phyloP scores from a whole-genome alignment of 2,113 vertebrate species.

The Lucifuga dentata region DNA sequence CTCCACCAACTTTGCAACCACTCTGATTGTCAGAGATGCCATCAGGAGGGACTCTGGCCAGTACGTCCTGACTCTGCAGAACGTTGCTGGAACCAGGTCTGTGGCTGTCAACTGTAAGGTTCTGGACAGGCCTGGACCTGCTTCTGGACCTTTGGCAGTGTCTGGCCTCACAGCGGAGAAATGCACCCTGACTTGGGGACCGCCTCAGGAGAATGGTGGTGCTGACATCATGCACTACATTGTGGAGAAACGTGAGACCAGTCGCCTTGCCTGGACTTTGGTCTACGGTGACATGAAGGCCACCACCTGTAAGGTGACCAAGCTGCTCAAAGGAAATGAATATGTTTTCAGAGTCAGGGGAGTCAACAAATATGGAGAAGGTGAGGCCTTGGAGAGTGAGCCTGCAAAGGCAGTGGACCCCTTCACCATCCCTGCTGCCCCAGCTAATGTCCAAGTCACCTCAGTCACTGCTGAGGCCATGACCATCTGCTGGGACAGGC shows the following conservation, averaged over 20 bases:
- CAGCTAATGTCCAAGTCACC: constrained; percentile 92
- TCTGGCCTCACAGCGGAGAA: constrained; percentile 93
- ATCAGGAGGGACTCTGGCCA: constrained; percentile 95
- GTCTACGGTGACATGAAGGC: constrained; percentile 93
- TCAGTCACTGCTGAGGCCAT: constrained; percentile 93
- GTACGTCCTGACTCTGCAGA: constrained; percentile 93
- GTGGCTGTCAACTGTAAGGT: constrained; percentile 95
- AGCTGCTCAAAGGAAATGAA: constrained; percentile 96
- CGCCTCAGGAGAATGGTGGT: constrained; percentile 96
- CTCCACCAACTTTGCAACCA: constrained; percentile 88
- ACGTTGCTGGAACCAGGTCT: constrained; percentile 94
- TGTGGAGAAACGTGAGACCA: constrained; percentile 98
- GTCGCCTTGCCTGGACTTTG: constrained; percentile 95
- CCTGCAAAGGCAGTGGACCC: constrained; percentile 91
- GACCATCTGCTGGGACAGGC: constrained; percentile 98
- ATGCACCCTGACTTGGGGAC: constrained; percentile 93
- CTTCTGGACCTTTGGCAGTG: constrained; percentile 93
- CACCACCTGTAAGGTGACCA: constrained; percentile 96
- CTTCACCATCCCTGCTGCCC: constrained; percentile 91
- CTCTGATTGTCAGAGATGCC: constrained; percentile 90
- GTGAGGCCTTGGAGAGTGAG: constrained; percentile 93
- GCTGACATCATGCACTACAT: constrained; percentile 95
- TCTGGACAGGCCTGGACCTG: constrained; percentile 94
- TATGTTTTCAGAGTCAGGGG: constrained; percentile 96
- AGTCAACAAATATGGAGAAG: constrained; percentile 96